These are phyloP conservation scores for Heloderma charlesbogerti DNA, from an alignment of 2,113 vertebrate species.

Conservation along the genomic window DNA sequence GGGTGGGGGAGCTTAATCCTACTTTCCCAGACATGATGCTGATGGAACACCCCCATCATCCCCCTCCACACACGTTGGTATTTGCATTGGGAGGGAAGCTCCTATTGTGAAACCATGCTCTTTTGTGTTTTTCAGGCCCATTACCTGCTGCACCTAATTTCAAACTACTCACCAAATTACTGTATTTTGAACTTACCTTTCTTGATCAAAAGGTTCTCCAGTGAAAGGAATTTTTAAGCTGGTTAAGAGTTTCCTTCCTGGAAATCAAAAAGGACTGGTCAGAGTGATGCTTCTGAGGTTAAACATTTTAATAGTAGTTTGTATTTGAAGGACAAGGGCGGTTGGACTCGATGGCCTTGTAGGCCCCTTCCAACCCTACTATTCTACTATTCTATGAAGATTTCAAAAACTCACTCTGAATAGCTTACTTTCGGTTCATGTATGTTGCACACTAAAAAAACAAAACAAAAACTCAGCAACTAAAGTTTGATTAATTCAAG, in stretches of 20 bases:
- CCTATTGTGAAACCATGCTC: neutral
- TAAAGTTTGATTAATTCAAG: constrained; percentile 63
- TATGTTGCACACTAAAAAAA: constrained; percentile 56
- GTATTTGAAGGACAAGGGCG: too few relatives aligned
- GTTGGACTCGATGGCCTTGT: too few relatives aligned
- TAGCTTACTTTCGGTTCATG: neutral
- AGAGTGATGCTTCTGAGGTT: neutral
- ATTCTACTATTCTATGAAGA: too few relatives aligned
- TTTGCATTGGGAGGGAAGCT: too few relatives aligned
- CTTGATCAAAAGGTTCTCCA: neutral
- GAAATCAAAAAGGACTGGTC: neutral
- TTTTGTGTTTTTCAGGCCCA: neutral
- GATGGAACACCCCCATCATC: too few relatives aligned
- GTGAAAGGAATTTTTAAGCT: neutral
- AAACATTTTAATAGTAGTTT: neutral
- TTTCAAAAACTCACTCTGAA: neutral
- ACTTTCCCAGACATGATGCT: too few relatives aligned
- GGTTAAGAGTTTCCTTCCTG: neutral
- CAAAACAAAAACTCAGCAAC: neutral
- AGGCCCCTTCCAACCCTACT: too few relatives aligned
- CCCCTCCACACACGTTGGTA: too few relatives aligned
- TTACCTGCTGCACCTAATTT: neutral
- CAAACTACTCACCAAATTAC: neutral
- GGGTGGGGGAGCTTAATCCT: too few relatives aligned
- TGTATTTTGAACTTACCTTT: neutral